phyloP scores from a whole-genome alignment of 35 echinoderm and acorn worm genomes.

The Apostichopus japonicus region DNA sequence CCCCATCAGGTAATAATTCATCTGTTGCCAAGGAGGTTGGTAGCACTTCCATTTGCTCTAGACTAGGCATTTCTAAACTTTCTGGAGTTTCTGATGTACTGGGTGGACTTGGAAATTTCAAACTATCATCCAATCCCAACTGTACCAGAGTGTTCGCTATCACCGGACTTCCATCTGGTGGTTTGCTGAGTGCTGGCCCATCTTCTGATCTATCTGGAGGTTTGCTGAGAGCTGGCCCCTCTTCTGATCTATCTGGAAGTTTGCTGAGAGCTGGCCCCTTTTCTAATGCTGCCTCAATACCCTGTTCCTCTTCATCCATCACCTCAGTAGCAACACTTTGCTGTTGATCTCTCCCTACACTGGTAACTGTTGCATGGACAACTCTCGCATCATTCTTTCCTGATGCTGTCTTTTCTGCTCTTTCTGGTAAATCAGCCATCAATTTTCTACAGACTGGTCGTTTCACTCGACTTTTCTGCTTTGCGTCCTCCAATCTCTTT shows the following conservation, averaged over 20 bases:
- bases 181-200: neutral
- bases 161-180: neutral
- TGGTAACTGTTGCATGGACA: neutral
- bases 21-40: neutral
- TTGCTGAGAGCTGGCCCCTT: no score
- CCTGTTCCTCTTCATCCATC: no score
- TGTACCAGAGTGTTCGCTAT: neutral
- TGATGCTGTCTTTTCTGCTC: neutral
- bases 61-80: neutral
- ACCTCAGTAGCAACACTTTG: no score
- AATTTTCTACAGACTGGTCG: conserved; percentile 28
- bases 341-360: no score
- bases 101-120: neutral
- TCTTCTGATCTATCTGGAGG: no score
- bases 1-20: neutral
- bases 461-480: conserved; percentile 22
- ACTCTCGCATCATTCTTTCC: neutral
- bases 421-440: neutral
- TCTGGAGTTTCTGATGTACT: neutral
- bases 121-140: conserved; percentile 12
- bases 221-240: no score
- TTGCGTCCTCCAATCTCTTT: conserved; percentile 5
- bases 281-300: no score
- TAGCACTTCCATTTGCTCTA: neutral
- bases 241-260: no score